These are phyloP conservation scores for Paraplagusia blochii DNA, from an alignment of 2,113 vertebrate species.

Conservation along the genomic window DNA sequence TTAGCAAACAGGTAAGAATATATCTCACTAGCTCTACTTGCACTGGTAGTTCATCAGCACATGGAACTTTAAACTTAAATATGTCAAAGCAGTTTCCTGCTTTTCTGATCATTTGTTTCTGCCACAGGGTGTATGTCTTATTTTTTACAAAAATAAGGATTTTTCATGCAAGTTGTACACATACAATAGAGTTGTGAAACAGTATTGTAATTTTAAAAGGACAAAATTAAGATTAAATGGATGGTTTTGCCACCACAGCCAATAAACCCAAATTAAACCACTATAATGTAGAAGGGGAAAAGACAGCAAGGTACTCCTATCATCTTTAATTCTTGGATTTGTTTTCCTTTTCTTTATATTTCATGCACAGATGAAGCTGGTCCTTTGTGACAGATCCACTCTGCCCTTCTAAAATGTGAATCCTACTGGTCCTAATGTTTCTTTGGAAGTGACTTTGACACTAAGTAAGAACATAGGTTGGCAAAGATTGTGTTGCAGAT, in stretches of 20 bases:
- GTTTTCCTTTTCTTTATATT: constrained; percentile 4
- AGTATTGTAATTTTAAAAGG: no score
- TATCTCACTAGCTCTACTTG: no score
- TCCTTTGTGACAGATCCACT: constrained; percentile 6
- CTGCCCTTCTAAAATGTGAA: constrained; percentile 32
- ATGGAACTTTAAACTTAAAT: no score
- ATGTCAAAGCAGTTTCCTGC: no score
- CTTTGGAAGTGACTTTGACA: constrained; percentile 96
- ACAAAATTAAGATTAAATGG: no score
- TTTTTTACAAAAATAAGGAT: no score
- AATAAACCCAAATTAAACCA: not conserved
- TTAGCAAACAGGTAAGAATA: no score
- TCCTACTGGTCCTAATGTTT: constrained; percentile 77
- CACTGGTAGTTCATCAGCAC: no score
- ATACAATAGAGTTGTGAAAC: no score
- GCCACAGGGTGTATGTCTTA: no score
- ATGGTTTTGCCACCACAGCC: constrained; percentile 19
- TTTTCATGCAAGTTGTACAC: no score
- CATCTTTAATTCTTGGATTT: not conserved
- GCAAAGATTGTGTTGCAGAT: constrained; percentile 10
- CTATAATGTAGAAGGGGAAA: not conserved
- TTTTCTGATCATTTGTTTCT: no score
- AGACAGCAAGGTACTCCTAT: not conserved
- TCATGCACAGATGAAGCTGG: constrained; percentile 15
- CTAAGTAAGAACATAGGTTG: constrained; percentile 84